Base-by-base conservation (phyloP, 2,888 invertebrate genomes). In the Ophion slaviceki region DNA sequence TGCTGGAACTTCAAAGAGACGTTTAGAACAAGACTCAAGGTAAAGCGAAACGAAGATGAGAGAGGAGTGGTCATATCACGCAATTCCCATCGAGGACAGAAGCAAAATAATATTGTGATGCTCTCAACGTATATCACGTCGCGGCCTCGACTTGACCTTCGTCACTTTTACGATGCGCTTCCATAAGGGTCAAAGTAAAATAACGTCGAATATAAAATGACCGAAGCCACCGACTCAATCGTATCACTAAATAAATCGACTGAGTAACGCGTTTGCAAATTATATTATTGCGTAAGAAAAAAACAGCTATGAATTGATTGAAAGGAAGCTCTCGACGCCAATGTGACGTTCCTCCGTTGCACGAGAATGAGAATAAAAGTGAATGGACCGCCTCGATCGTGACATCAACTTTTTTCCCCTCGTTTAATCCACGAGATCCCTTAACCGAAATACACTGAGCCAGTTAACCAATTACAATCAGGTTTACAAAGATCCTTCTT, bases 391-490 rank as follows among this genome's bases (percentile, higher is more conserved):
- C 40, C 8, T 40, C 40, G 40, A 40, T 40, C 7, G 40, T n/a
- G 8, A 66, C 17, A 66, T 66, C 62, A 17, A 62, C 7, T 17
- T 59, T 47, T 70, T n/a, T 62, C 32, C 28, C 17, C 20, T 61
- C 61, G 74, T 45, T 24, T 62, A 14, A 24, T 61, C 28, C 32
- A 71, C 71, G 36, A 59, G 8, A 32, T 40, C 40, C 10, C 66
- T 40, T 3, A 10, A 66, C 28, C 57, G 40, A 74, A 59, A 62
- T 80, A 36, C n/a, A 20, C 61, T 62, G 36, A 53, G 40, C 64
- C 53, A 70, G 70, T 82, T 57, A 66, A 11, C 17, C 70, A 32
- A 70, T 76, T 75, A 24, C n/a, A 71, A 82, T 82, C 45, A 59
- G 47, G n/a, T 82, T 36, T 17, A 20, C 66, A 64, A 78, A 61